Evolutionary conservation across 2,113 vertebrate genomes (phyloP).

Genomic region (Urocynchramus pylzowi): DNA sequence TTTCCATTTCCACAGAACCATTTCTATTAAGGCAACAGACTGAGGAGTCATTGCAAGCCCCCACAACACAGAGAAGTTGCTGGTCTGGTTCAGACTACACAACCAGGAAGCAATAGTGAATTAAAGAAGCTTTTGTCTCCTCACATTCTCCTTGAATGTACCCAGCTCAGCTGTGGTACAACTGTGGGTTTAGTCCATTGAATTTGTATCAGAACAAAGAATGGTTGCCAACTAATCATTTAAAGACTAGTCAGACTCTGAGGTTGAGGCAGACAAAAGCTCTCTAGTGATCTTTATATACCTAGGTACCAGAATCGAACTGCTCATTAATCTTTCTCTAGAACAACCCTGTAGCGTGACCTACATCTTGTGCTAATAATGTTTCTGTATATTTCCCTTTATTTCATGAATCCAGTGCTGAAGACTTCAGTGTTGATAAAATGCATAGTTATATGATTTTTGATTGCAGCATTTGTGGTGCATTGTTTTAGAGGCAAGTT

Average conservation of each 20-base stretch:
- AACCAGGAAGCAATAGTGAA: background rate
- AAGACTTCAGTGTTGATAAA: background rate
- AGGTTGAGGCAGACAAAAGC: slow-evolving; percentile 34
- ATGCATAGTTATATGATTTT: background rate
- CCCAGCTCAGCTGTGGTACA: background rate
- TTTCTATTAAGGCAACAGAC: background rate
- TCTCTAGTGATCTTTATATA: slow-evolving; percentile 40
- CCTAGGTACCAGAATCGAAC: slow-evolving; percentile 9
- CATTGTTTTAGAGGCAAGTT: slow-evolving; percentile 26
- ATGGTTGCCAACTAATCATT: background rate
- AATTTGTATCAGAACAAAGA: slow-evolving; percentile 37
- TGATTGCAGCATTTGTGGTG: background rate
- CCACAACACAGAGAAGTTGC: background rate
- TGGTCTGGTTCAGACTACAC: background rate
- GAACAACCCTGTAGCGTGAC: slow-evolving; percentile 33
- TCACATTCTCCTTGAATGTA: background rate
- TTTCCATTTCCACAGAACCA: background rate
- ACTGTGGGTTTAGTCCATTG: background rate
- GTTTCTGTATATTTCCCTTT: background rate
- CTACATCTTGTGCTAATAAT: slow-evolving; percentile 43
- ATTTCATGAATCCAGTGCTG: background rate
- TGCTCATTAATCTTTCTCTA: slow-evolving; percentile 46
- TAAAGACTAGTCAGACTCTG: background rate
- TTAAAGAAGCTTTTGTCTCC: slow-evolving; percentile 4
- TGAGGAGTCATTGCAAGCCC: background rate